Evolutionary conservation across 1,140 invertebrate species (phyloP), one percentile per base, ranked within the genome.

Genomic region (Procambarus virginalis): DNA sequence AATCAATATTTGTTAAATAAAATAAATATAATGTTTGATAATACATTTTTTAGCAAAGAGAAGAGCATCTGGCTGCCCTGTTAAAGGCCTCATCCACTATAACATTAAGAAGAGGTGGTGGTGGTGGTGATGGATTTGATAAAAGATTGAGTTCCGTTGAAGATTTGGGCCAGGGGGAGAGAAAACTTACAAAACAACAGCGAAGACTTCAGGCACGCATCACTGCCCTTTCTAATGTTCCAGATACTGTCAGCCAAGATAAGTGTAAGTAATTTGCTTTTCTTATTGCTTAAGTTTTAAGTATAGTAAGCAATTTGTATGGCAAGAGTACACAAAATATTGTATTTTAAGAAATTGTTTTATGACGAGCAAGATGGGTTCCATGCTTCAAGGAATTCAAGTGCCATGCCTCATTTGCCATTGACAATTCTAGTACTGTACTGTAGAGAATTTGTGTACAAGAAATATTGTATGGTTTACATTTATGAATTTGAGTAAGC

Each of bases 11-110:
- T 12, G 8, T 55, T 8, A 55, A 9, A 55, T 8, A 55, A 9
- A 55, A 55, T 55, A 12, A 55, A 55, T 55, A 55, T 55, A 34
- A 34, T 1, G 8, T 55, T 55, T 9, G 51, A 55, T 64, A 20
- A 64, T 64, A 49, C 5, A 58, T 34, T 51, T 75, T 84, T n/a
- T 45, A 89, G 88, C 81, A 89, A 84, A 80, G 81, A 68, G 88
- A 89, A 75, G 81, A 89, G 48, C 88, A 89, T 51, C 64, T 89
- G 45, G 88, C 88, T 68, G 88, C 88, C 49, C 88, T 89, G 17
- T 20, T 89, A 46, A 89, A 89, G 60, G 88, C 88, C 34, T 89
- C 88, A 45, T 89, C 88, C 2, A 89, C 88, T 58, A 89, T 89
- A 58, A 58, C 81, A 17, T 60, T 82, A 51, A 55, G 82, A 68